Evolutionary conservation across 2,797 vertebrate species (phyloP).

Genomic region (Anabacerthia variegaticeps): DNA sequence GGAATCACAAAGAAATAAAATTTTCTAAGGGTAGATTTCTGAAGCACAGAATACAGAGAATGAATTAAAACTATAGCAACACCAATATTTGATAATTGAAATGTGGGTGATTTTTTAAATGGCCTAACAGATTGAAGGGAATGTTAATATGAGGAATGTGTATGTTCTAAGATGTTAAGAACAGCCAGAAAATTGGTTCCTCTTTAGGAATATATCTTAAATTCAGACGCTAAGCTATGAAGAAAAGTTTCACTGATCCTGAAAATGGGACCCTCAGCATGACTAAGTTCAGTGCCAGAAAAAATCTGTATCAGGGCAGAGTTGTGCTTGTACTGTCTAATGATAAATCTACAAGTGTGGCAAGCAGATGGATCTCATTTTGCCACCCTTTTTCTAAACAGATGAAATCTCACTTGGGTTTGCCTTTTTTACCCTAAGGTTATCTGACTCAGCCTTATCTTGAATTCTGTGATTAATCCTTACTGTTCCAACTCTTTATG

Average conservation of each 20-base stretch:
- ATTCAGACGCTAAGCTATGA: not conserved
- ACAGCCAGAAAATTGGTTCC: not conserved
- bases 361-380: slow-evolving; percentile 7
- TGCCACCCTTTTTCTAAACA: not conserved
- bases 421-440: not conserved
- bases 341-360: not conserved
- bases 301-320: not conserved
- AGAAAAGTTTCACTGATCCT: not conserved
- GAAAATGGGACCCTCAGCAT: not conserved
- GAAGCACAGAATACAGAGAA: not conserved
- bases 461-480: not conserved
- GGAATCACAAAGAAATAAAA: not conserved
- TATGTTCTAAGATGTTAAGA: not conserved
- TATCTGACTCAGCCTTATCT: not conserved
- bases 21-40: not conserved
- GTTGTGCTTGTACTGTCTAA: not conserved
- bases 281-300: not conserved
- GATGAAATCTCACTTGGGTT: not conserved
- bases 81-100: not conserved
- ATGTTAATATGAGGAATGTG: not conserved
- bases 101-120: not conserved
- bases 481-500: not conserved
- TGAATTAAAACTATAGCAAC: not conserved
- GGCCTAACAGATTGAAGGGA: not conserved
- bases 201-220: not conserved